Percentiles rank a stretch among this genome's conserved stretches.
Conservation (phyloP, 2,113 vertebrate species). For the Xenopus borealis region DNA sequence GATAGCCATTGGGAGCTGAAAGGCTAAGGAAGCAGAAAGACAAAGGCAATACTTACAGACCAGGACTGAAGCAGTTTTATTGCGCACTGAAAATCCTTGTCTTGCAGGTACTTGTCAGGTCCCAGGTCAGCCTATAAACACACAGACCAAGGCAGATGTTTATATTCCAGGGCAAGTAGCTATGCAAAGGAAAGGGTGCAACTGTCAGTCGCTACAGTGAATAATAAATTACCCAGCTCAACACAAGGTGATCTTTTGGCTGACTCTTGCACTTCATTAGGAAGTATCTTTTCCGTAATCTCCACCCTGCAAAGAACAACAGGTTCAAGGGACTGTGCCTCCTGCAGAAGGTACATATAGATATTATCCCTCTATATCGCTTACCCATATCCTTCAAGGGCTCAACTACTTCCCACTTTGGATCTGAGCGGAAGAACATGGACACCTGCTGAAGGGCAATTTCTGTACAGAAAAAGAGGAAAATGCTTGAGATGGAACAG, state of each 20-base stretch:
- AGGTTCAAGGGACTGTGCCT: too few species aligned
- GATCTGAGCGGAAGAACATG: slow-evolving; percentile 98
- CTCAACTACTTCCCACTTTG: slow-evolving; percentile 93
- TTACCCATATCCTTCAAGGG: slow-evolving; percentile 93
- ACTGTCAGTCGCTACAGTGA: too few species aligned
- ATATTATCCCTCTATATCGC: slow-evolving; percentile 36
- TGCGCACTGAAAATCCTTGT: slow-evolving; percentile 92
- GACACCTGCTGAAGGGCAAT: slow-evolving; percentile 96
- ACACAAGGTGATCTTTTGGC: slow-evolving; percentile 85
- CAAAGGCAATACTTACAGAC: slow-evolving; percentile 70
- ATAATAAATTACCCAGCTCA: slow-evolving; percentile 83
- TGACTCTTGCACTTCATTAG: slow-evolving; percentile 92
- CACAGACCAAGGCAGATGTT: neutral
- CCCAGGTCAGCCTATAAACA: slow-evolving; percentile 88
- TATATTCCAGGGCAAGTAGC: too few species aligned
- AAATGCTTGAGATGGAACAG: too few species aligned
- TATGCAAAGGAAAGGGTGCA: too few species aligned
- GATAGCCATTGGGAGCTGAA: too few species aligned
- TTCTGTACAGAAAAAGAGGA: slow-evolving; percentile 67
- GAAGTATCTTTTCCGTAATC: slow-evolving; percentile 94
- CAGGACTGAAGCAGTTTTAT: slow-evolving; percentile 85
- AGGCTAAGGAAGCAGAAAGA: too few species aligned
- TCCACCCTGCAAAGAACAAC: slow-evolving; percentile 75
- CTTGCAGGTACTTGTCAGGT: slow-evolving; percentile 91
- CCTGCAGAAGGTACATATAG: slow-evolving; percentile 2